Evolutionary conservation across 1,140 invertebrate genomes (phyloP), one percentile per base, ranked within the genome.

Genomic region (Himalopsyche phryganea): DNA sequence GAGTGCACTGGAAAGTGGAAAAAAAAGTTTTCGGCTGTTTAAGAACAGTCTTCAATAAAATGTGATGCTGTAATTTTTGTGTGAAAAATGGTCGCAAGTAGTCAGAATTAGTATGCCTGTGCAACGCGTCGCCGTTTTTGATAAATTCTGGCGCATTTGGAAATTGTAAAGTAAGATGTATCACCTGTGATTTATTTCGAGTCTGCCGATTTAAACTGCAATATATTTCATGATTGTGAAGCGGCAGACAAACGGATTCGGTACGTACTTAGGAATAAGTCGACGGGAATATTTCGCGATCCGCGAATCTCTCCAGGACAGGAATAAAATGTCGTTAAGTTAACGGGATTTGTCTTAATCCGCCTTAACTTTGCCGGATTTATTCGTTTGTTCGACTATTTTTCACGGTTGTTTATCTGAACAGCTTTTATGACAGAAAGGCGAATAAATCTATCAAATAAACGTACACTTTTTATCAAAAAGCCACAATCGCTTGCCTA

Each of bases 101-200:
- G n/a, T n/a, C n/a, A n/a, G n/a, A n/a, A n/a, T n/a, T n/a, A n/a
- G n/a, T n/a, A n/a, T n/a, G n/a, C n/a, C n/a, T n/a, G 23, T 28
- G 23, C 23, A 28, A 9, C 23, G 23, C 9, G 9, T 28, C 23
- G 23, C 23, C 23, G 9, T 28, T 63, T 58, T 59, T 63, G 61
- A 63, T 54, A 60, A 63, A 63, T 63, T 32, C 56, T 23, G 38
- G 32, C 48, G 23, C 61, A 52, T 63, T 63, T 56, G 57, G 51
- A 63, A 59, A 63, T 60, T 63, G 61, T 60, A 60, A 63, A 63
- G 61, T 63, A 60, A 63, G 61, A 63, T 48, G 57, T 63, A 63
- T 63, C 54, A 59, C 56, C 57, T 55, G 61, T 59, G 61, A 63
- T 63, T 63, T 56, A 59, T 63, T 50, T 52, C 56, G 33, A 49